Evolutionary conservation across 2,888 invertebrate genomes (phyloP), one percentile per base, ranked within the genome.

Genomic region (Hirudinaria manillensis): DNA sequence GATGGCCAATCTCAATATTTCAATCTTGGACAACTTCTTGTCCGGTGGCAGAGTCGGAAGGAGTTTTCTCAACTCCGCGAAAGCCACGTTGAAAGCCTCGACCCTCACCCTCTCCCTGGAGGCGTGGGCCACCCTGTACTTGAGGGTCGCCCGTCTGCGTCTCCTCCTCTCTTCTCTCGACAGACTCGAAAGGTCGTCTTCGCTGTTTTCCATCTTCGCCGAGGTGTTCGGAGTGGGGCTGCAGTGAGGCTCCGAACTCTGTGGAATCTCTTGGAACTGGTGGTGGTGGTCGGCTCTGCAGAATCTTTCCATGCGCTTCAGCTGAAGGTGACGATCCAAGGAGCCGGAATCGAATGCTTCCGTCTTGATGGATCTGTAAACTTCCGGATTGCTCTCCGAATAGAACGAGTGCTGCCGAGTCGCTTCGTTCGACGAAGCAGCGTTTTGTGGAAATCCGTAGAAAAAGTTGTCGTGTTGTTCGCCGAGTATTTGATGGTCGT

Each of bases 11-110:
- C 96, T 90, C 0, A 99, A 89, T 75, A 99, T 99, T 87, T 99
- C 98, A 78, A 98, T 99, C 88, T 99, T 99, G 1, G 96, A 96
- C n/a, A 98, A 88, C 83, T 98, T 97, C 87, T 98, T 98, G 84
- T 98, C 97, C 0, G 96, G 96, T 0, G 97, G 96, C 77, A 96
- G 85, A 0, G 96, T 97, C 1, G 96, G 97, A 74, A 98, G 87
- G 3, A 98, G 88, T 81, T 93, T 91, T 74, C 98, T 88, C 34
- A 99, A 88, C 80, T 95, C 91, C 0, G 91, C 91, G 84, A 98
- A 98, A 0, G 98, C 95, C 0, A 92, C 91, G 84, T 98, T 98
- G 87, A 98, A 98, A 0, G 98, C 97, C 86, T 99, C 97, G 0
- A 98, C 98, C 0, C 98, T 89, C 66, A 76, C 72, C 32, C 76